phyloP scores from a whole-genome alignment of 2,113 vertebrate species.

The Dendrocopos noguchii region DNA sequence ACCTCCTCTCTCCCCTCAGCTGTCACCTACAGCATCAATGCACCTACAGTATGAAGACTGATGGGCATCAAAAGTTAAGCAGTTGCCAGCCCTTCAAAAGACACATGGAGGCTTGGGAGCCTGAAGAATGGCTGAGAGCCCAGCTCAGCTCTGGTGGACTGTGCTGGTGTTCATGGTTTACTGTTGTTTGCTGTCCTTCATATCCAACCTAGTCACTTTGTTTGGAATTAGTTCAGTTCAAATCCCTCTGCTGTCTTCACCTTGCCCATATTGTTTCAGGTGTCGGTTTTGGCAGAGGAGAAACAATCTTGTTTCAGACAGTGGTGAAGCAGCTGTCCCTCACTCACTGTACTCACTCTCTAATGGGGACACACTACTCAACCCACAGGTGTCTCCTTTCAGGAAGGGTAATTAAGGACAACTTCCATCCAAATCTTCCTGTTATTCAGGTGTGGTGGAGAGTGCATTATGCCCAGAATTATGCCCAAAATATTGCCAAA shows the following conservation, averaged over 20 bases:
- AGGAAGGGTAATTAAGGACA: constrained; percentile 8
- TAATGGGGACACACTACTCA: background rate
- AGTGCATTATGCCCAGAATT: too few species aligned
- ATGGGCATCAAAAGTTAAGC: constrained; percentile 11
- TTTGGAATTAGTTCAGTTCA: constrained; percentile 2
- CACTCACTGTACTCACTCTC: background rate
- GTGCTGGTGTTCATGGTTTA: background rate
- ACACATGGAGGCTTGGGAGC: background rate
- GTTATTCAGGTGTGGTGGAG: background rate
- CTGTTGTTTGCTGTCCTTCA: background rate
- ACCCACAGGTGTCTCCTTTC: constrained; percentile 19
- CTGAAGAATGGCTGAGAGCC: background rate
- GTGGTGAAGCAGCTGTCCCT: background rate
- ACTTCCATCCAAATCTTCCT: background rate
- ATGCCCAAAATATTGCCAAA: too few species aligned
- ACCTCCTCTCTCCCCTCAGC: background rate
- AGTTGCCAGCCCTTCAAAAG: background rate
- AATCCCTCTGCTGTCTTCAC: background rate
- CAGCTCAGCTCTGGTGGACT: background rate
- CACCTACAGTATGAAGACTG: background rate
- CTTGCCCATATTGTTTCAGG: background rate
- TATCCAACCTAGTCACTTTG: background rate
- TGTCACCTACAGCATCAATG: background rate
- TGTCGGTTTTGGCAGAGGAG: background rate
- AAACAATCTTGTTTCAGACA: background rate